Evolutionary conservation across 2,113 vertebrate genomes (phyloP).

Genomic region (Puma concolor): DNA sequence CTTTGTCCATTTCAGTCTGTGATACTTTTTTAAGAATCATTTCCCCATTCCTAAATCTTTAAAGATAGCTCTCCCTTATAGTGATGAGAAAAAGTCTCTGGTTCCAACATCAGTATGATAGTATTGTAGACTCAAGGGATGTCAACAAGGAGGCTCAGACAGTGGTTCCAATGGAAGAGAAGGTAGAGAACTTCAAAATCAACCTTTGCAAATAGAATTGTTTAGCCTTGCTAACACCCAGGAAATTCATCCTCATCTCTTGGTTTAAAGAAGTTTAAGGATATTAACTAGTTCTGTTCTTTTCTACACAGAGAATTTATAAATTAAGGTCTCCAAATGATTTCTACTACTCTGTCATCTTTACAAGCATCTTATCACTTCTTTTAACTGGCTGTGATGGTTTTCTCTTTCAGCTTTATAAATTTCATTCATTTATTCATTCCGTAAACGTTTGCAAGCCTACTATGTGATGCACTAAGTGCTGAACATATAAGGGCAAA

Average conservation of each 20-base stretch:
- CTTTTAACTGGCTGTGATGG: neutral
- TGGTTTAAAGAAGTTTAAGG: constrained; percentile 32
- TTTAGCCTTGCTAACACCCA: neutral
- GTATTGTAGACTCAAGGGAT: neutral
- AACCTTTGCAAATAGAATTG: neutral
- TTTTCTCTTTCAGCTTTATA: constrained; percentile 22
- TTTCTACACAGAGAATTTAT: neutral
- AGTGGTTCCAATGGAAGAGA: neutral
- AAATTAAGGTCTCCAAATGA: neutral
- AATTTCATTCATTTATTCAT: neutral
- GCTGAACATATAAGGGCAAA: neutral
- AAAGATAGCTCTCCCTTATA: neutral
- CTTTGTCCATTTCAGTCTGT: neutral
- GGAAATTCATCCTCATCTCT: neutral
- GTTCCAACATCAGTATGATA: neutral
- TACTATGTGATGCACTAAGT: neutral
- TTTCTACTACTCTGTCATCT: neutral
- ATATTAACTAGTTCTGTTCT: neutral
- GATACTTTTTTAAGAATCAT: neutral
- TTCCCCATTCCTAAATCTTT: neutral
- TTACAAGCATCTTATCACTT: neutral
- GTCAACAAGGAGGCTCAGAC: neutral
- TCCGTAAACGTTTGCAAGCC: neutral
- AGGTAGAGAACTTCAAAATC: neutral
- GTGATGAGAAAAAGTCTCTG: neutral